These are phyloP conservation scores for Turdus rufiventris DNA, from an alignment of 2,113 vertebrate genomes.

Conservation along the genomic window DNA sequence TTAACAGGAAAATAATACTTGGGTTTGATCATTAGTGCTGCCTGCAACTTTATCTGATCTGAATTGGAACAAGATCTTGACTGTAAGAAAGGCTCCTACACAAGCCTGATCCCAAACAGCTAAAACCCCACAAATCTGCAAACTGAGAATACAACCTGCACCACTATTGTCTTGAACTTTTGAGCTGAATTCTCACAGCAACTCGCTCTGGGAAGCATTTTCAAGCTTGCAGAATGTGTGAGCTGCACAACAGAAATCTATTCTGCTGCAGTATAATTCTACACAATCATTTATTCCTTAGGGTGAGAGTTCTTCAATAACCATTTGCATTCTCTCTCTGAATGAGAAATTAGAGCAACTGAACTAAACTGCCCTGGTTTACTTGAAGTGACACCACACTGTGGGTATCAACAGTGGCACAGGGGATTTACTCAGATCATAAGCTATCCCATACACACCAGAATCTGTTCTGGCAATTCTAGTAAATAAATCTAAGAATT, in stretches of 20 bases:
- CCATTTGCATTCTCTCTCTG: background rate
- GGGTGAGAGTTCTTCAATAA: background rate
- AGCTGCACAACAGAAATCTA: background rate
- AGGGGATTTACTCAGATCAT: background rate
- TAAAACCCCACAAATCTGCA: background rate
- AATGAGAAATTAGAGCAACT: background rate
- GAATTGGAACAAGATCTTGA: background rate
- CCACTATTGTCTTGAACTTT: background rate
- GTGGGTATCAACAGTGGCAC: background rate
- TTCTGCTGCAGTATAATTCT: background rate
- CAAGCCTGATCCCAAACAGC: background rate
- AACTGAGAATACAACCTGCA: background rate
- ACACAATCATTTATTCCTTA: background rate
- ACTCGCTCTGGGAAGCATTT: background rate
- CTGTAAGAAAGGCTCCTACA: background rate
- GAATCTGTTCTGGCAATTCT: slow-evolving; percentile 32
- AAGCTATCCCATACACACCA: background rate
- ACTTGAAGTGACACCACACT: background rate
- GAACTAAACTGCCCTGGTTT: background rate
- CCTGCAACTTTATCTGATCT: background rate
- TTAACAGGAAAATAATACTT: background rate
- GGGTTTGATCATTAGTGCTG: background rate
- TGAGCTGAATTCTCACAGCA: background rate
- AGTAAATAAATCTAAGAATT: slow-evolving; percentile 49
- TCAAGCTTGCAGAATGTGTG: background rate